Evolutionary conservation across 2,113 vertebrate genomes (phyloP).

Genomic region (Phyllopteryx taeniolatus): DNA sequence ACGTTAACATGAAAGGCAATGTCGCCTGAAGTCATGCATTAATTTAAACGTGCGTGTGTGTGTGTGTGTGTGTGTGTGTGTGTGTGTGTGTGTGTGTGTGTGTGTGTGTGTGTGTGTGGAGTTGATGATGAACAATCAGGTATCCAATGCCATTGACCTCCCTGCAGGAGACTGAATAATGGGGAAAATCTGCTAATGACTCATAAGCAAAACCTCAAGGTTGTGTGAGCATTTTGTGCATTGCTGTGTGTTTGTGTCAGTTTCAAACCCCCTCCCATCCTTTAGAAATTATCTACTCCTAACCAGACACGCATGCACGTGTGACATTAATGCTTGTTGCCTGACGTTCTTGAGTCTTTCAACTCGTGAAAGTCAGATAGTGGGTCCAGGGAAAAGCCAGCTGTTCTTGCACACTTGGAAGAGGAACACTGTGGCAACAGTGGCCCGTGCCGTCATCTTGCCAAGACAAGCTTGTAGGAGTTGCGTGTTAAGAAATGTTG

Average conservation of each 20-base stretch:
- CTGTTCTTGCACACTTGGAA: slow-evolving; percentile 6
- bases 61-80: no score
- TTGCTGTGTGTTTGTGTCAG: neutral
- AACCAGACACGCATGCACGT: neutral
- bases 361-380: neutral
- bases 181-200: slow-evolving; percentile 15
- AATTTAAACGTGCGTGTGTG: no score
- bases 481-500: slow-evolving; percentile 39
- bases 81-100: no score
- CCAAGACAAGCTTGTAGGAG: slow-evolving; percentile 44
- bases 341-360: neutral
- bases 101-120: neutral
- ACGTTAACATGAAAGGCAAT: neutral
- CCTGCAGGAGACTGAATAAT: slow-evolving; percentile 8
- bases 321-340: neutral
- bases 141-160: neutral
- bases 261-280: slow-evolving; percentile 25
- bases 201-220: slow-evolving; percentile 11
- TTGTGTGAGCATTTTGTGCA: neutral
- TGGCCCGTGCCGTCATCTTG: slow-evolving; percentile 36
- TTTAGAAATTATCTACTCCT: slow-evolving; percentile 39
- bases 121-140: neutral
- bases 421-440: slow-evolving; percentile 2
- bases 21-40: neutral
- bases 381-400: neutral